Conservation (phyloP, 1,140 invertebrate genomes). For the Heliconius hermathena region DNA sequence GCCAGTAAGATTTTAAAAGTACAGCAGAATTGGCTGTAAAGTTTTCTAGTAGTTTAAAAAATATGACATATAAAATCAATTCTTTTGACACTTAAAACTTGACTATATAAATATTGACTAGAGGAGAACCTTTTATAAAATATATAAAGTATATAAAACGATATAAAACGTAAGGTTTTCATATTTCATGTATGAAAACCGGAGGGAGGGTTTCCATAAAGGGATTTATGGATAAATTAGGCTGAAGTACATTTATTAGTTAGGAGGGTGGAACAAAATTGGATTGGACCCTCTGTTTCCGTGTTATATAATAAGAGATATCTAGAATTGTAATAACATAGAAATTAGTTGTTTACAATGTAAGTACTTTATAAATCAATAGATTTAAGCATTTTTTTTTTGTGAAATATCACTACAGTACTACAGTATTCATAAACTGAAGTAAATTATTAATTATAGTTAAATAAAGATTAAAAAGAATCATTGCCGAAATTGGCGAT, state of each 20-base stretch:
- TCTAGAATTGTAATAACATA: background rate
- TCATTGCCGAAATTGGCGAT: no score
- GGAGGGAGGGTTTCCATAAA: conserved; percentile 15
- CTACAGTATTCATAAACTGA: no score
- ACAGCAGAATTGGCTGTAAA: no score
- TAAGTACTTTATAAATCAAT: no score
- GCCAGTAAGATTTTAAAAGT: no score
- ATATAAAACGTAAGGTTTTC: background rate
- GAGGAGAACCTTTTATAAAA: background rate
- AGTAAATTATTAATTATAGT: no score
- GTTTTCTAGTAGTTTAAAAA: no score
- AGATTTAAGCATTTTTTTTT: no score
- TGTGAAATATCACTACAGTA: no score
- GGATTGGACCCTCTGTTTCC: conserved; percentile 24
- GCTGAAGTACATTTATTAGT: conserved; percentile 32
- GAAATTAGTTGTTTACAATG: no score
- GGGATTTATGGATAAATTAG: conserved; percentile 36
- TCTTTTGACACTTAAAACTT: background rate
- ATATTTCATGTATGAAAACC: conserved; percentile 20
- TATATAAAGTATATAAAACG: background rate
- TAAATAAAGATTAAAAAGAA: no score
- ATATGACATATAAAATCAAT: no score
- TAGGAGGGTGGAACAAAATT: conserved; percentile 38
- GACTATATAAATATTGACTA: background rate
- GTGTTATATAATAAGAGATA: conserved; percentile 5